Base-by-base conservation (phyloP, 2,113 vertebrate species). In the Brevimyrus niger region DNA sequence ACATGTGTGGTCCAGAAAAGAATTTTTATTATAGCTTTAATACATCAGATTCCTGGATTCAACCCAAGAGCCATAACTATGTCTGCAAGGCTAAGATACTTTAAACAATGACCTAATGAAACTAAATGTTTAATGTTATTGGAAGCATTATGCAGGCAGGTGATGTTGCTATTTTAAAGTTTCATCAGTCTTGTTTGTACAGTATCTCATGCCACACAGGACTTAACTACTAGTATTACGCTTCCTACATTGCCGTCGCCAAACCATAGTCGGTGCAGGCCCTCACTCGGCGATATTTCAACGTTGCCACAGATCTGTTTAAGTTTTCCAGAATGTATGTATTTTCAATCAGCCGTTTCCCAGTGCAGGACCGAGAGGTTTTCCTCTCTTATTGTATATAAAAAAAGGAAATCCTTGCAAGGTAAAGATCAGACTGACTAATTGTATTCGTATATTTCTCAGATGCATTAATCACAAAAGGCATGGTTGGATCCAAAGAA, bases 21-120 rank as follows among this genome's bases (percentile, higher is more conserved):
- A 80, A 38, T 80, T 80, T 80, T 80, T 80, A 80, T 80, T 80
- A 80, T 80, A 80, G 73, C 73, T 80, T 80, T 42, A 80, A 80
- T 80, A 80, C 35, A 80, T 80, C 31, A 38, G 73, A 80, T 35
- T 80, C 35, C 73, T 80, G 73, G 73, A 38, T 80, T 80, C 73
- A 27, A 80, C 73, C 73, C 73, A 80, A 80, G 73, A 80, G 15
- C 35, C 35, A 80, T 80, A 80, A 80, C 73, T 80, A 35, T 80
- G 73, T 80, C 73, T 80, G 73, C n/a, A 0, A 42, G 35, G 31
- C 31, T 17, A 38, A 42, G 73, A 80, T 35, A 15, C 73, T 80
- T 35, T 80, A 38, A 80, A 35, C 73, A 80, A 80, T 80, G 73
- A 80, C 73, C 35, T 80, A 80, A 80, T 80, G 73, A 80, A 80